These are phyloP conservation scores for Diachasma alloeum DNA, from an alignment of 1,140 invertebrate genomes.

Conservation along the genomic window DNA sequence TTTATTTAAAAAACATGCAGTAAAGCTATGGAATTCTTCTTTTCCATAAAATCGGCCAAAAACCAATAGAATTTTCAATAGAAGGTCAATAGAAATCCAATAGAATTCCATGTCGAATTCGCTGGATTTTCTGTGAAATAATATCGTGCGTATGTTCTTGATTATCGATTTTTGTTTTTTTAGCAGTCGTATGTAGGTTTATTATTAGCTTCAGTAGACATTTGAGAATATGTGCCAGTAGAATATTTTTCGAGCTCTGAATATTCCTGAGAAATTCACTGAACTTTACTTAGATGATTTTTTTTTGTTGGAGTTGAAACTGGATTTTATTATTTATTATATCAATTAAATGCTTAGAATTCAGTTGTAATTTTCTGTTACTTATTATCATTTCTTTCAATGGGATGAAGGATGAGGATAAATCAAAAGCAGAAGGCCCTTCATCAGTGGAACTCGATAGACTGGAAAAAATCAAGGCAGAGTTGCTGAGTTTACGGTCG, in stretches of 20 bases:
- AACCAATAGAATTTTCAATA: no score
- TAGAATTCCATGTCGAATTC: no score
- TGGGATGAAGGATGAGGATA: conserved; percentile 70
- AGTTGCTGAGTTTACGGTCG: conserved; percentile 59
- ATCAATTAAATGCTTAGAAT: no score
- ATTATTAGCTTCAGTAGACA: background rate
- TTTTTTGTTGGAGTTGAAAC: background rate
- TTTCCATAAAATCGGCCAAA: no score
- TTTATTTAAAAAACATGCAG: no score
- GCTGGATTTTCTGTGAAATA: no score
- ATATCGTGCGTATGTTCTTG: no score
- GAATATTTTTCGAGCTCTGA: background rate
- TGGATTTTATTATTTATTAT: background rate
- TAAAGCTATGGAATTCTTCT: no score
- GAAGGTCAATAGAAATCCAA: no score
- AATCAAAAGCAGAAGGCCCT: conserved; percentile 71
- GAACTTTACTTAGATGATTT: background rate
- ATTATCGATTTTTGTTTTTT: background rate
- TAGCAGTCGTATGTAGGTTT: background rate
- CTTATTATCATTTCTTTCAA: conserved; percentile 11
- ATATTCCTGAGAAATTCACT: background rate
- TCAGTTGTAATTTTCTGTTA: background rate
- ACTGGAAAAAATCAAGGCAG: conserved; percentile 68
- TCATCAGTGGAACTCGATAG: conserved; percentile 69
- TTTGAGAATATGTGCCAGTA: background rate